Evolutionary conservation across 2,113 vertebrate genomes (phyloP).

Genomic region (Scortum barcoo): DNA sequence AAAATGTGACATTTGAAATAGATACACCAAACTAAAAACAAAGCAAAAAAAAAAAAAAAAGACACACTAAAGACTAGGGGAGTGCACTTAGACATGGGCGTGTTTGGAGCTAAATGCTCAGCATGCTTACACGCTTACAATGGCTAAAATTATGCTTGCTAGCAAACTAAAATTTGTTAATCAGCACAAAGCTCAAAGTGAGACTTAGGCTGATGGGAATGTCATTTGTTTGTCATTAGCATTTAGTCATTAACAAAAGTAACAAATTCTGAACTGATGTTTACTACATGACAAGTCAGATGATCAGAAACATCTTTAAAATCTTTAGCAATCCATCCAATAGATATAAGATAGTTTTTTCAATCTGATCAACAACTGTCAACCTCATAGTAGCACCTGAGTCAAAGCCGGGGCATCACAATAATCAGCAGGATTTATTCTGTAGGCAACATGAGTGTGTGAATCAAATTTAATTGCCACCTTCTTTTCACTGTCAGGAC

Average conservation of each 20-base stretch:
- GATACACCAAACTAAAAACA: not conserved
- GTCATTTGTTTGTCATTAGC: not conserved
- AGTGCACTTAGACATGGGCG: not conserved
- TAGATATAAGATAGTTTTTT: not conserved
- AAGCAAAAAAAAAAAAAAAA: no score
- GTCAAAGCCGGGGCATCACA: no score
- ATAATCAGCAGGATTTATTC: no score
- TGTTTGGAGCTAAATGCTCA: not conserved
- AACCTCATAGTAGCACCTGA: not conserved
- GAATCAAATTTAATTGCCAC: no score
- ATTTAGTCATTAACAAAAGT: not conserved
- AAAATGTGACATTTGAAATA: not conserved
- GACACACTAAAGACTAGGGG: not conserved
- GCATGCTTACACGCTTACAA: not conserved
- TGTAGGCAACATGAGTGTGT: not conserved
- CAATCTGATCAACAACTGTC: not conserved
- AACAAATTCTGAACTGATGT: no score
- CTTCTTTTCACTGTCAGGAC: no score
- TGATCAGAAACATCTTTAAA: not conserved
- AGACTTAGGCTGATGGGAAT: not conserved
- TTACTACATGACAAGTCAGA: no score
- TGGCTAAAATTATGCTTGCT: not conserved
- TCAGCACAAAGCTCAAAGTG: not conserved
- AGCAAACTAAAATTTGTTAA: not conserved
- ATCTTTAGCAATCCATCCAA: not conserved